Evolutionary conservation across 2,113 vertebrate genomes (phyloP), one percentile per base, ranked within the genome.

Genomic region (Lonchura striata): DNA sequence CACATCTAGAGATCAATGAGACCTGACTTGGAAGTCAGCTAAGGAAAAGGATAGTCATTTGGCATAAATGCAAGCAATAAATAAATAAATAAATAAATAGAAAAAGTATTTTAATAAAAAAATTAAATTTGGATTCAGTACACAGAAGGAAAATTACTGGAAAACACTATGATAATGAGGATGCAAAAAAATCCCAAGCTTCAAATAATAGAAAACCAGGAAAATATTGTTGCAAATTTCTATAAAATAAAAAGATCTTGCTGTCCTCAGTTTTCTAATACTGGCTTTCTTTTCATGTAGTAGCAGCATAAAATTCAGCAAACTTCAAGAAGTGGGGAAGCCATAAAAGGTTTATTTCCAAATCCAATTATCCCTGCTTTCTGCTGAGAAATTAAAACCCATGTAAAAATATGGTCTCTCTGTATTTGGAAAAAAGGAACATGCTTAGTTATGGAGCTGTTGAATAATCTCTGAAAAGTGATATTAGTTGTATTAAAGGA

Each of bases 281-380:
- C 30, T 47, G 35, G 6, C 44, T 81, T 86, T 80, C 28, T 25
- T 60, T 65, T 64, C 64, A 76, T 65, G 16, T 28, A 86, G 37
- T 20, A 82, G 68, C 30, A 79, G 41, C 18, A 72, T 30, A 83
- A 90, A 88, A 82, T 49, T 46, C 33, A 79, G 66, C 12, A 72
- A 71, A 92, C 15, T 24, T 8, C 22, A 82, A 76, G 61, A 41
- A 12, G 6, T 30, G n/a, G 65, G 30, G 33, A 83, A 88, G 41
- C 42, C 23, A 2, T 65, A 79, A 82, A 23, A 65, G 24, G 22
- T 81, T 92, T 88, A 86, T 84, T 94, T 94, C 39, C 49, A 88
- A 82, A 91, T 84, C 84, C 61, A 75, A 46, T 95, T 89, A 95
- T 31, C 8, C 18, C 28, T 44, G 27, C 31, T 96, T 93, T 82